Percentiles rank a stretch among this genome's conserved stretches.
These are phyloP conservation scores for Limnephilus auricula DNA, from an alignment of 2,888 invertebrate species.

Conservation along the genomic window DNA sequence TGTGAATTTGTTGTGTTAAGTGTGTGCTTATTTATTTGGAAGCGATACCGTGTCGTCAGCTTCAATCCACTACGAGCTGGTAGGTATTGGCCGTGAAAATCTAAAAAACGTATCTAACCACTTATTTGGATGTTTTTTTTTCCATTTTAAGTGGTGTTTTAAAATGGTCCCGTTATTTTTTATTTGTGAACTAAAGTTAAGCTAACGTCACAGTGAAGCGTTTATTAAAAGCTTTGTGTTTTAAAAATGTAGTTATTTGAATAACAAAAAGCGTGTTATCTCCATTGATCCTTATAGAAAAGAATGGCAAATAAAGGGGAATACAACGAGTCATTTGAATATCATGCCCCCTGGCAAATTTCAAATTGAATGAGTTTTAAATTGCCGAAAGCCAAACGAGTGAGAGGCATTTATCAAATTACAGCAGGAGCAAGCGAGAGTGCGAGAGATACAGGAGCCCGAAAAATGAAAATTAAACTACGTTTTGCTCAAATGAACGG, in stretches of 20 bases:
- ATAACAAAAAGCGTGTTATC: background rate
- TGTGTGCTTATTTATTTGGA: too few species aligned
- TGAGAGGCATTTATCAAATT: slow-evolving; percentile 40
- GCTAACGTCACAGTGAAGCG: background rate
- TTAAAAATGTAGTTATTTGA: background rate
- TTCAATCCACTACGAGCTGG: too few species aligned
- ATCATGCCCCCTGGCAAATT: slow-evolving; percentile 14
- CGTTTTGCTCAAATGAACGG: slow-evolving; percentile 34
- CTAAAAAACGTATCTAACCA: too few species aligned
- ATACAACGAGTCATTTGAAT: background rate
- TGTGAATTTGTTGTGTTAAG: too few species aligned
- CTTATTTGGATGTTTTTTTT: background rate
- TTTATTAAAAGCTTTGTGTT: background rate
- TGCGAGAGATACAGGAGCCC: slow-evolving; percentile 8
- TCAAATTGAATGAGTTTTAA: slow-evolving; percentile 41
- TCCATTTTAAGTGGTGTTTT: background rate
- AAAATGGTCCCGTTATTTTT: background rate
- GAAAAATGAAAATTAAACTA: slow-evolving; percentile 38
- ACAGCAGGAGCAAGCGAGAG: background rate
- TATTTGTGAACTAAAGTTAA: background rate
- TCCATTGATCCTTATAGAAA: slow-evolving; percentile 34
- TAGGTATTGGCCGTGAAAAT: too few species aligned
- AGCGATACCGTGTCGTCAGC: too few species aligned
- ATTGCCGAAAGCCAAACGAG: slow-evolving; percentile 33
- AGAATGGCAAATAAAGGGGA: slow-evolving; percentile 17